Base-by-base conservation (phyloP, 2,797 vertebrate genomes). In the Sebastes taczanowskii region DNA sequence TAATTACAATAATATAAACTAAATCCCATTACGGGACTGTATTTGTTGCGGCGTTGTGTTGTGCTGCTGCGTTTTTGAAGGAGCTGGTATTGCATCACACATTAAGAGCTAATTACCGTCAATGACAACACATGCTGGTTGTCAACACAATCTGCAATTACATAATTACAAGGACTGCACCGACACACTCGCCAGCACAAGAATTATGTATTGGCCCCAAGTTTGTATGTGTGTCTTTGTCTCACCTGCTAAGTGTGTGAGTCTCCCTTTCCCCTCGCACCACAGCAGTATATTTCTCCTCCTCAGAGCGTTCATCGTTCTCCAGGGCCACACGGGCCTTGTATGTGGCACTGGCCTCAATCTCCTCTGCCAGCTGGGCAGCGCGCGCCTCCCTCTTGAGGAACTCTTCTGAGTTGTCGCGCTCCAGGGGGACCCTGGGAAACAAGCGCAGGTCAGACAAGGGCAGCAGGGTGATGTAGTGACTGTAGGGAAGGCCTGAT, bases 381-480 rank as follows among this genome's bases (percentile, higher is more conserved):
- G 98, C 99, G 76, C 99, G 97, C 49, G 98, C 98, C 94, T 99
- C 98, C 70, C 98, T 97, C 95, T 99, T 99, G 88, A 98, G 97
- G 94, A 97, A 99, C 94, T 99, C 99, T 92, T 99, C 99, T 0
- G 99, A 99, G 94, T 98, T 98, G 94, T 99, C 98, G 81, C 97
- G 97, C 95, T 99, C 98, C 92, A 99, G 94, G 73, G 98, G 97
- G 81, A 99, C 98, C 76, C 99, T 99, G 92, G 55, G 25, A 80
- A 77, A 74, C 35, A 70, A 83, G 55, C 25, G 42, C 61, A 52
- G 59, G 77, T 80, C 70, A 88, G 72, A 76, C 29, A 22, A 49
- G 10, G 18, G 53, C 61, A 72, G 5, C 53, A 53, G 7, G 58
- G 30, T 71, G 25, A 58, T 9, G 3, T 5, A 73, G 6, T 29